Evolutionary conservation across 1,140 invertebrate species (phyloP).

Genomic region (Pseudomyrmex concolor): DNA sequence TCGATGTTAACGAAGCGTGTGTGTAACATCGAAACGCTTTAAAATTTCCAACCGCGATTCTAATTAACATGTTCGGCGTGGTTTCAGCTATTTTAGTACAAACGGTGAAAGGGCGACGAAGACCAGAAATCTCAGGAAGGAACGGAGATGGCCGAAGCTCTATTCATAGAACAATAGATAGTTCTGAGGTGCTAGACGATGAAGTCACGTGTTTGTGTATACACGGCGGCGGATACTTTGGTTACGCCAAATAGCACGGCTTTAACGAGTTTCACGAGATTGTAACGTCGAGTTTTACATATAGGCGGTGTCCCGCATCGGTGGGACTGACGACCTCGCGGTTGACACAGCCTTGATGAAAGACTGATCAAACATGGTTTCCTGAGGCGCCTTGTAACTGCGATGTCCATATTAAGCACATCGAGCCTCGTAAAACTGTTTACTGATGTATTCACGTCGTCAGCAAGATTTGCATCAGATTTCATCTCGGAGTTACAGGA

Average conservation of each 20-base stretch:
- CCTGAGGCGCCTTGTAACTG: conserved; percentile 29
- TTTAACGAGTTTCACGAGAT: conserved; percentile 68
- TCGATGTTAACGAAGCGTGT: neutral
- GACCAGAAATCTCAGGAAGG: conserved; percentile 45
- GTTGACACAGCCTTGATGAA: conserved; percentile 60
- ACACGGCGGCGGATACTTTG: conserved; percentile 62
- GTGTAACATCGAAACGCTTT: conserved; percentile 1
- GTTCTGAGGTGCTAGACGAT: conserved; percentile 74
- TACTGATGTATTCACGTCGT: neutral
- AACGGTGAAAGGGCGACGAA: conserved; percentile 59
- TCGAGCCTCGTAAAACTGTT: conserved; percentile 40
- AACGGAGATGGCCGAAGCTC: conserved; percentile 54
- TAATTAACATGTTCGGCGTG: neutral
- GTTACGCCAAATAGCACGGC: conserved; percentile 71
- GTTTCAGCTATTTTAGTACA: neutral
- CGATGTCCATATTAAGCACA: conserved; percentile 51
- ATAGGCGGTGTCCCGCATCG: conserved; percentile 48
- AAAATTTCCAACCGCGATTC: conserved; percentile 4
- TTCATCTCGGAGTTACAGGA: neutral
- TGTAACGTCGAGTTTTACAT: conserved; percentile 44
- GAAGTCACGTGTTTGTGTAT: conserved; percentile 71
- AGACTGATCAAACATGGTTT: conserved; percentile 50
- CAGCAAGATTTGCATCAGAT: conserved; percentile 45
- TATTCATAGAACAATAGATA: conserved; percentile 74
- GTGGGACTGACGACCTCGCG: conserved; percentile 51